These are phyloP conservation scores for Cylindroiulus punctatus DNA, from an alignment of 2,888 invertebrate species.

Conservation along the genomic window DNA sequence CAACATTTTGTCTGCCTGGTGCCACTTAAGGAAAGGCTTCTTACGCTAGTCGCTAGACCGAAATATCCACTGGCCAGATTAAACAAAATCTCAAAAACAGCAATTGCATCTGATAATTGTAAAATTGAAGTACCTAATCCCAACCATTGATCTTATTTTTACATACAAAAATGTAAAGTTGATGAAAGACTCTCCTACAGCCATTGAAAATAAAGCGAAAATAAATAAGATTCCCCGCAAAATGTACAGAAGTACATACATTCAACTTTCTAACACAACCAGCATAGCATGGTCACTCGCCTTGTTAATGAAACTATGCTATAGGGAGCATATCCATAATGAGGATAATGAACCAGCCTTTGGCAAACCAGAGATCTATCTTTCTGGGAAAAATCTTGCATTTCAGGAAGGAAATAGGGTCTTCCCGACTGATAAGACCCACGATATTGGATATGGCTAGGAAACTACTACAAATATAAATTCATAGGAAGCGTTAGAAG, in stretches of 20 bases:
- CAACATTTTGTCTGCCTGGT: constrained; percentile 9
- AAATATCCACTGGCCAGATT: background rate
- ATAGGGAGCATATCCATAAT: background rate
- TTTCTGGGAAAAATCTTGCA: background rate
- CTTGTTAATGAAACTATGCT: background rate
- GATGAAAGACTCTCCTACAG: background rate
- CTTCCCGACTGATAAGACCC: background rate
- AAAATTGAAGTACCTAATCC: background rate
- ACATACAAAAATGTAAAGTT: background rate
- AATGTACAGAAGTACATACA: background rate
- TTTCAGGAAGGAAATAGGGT: background rate
- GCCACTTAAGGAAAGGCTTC: background rate
- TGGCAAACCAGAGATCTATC: background rate
- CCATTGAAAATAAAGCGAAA: background rate
- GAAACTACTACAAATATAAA: background rate
- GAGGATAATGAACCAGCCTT: constrained; percentile 29
- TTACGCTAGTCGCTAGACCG: background rate
- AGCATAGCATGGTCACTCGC: background rate
- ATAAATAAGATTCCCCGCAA: too few species aligned
- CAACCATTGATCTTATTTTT: background rate
- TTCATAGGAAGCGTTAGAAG: background rate
- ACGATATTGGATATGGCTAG: background rate
- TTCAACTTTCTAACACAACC: background rate
- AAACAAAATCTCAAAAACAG: background rate
- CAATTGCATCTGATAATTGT: constrained; percentile 6